Percentiles rank a stretch among this genome's conserved stretches.
Conservation (phyloP, 2,113 vertebrate species). For the Melanotaenia duboulayi region DNA sequence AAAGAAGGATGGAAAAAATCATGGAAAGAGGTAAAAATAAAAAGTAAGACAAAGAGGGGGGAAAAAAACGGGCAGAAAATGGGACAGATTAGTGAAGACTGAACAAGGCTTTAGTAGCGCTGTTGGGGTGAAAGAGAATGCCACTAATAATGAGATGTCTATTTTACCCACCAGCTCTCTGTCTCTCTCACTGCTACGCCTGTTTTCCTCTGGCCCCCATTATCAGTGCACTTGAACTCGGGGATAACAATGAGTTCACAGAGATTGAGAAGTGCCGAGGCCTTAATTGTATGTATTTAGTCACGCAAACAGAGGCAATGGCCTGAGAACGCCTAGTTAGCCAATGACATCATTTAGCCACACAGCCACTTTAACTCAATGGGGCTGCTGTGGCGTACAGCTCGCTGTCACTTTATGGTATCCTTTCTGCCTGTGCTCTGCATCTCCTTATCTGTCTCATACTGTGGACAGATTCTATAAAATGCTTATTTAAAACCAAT, state of each 20-base stretch:
- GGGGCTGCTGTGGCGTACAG: slow-evolving; percentile 84
- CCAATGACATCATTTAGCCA: slow-evolving; percentile 96
- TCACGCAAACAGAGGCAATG: slow-evolving; percentile 99
- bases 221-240: slow-evolving; percentile 99
- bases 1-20: slow-evolving; percentile 14
- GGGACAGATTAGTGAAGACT: slow-evolving; percentile 66
- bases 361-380: slow-evolving; percentile 88
- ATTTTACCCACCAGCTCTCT: slow-evolving; percentile 90
- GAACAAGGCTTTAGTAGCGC: slow-evolving; percentile 67
- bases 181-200: slow-evolving; percentile 86
- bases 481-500: neutral
- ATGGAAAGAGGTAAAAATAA: slow-evolving; percentile 11
- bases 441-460: slow-evolving; percentile 7
- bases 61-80: slow-evolving; percentile 41
- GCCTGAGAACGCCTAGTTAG: slow-evolving; percentile 99
- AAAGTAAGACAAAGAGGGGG: slow-evolving; percentile 41
- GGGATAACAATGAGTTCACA: slow-evolving; percentile 98
- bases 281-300: slow-evolving; percentile 99
- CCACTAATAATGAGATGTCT: slow-evolving; percentile 91
- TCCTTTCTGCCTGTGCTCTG: slow-evolving; percentile 25
- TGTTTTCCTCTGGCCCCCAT: slow-evolving; percentile 96
- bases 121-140: slow-evolving; percentile 76
- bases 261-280: slow-evolving; percentile 96
- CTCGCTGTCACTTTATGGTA: slow-evolving; percentile 70
- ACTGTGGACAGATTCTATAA: neutral